A percentile compares a stretch with the other conserved stretches of the same genome.
Evolutionary conservation across 2,797 vertebrate genomes (phyloP).

Genomic region (Mormyrus hasselquistii): DNA sequence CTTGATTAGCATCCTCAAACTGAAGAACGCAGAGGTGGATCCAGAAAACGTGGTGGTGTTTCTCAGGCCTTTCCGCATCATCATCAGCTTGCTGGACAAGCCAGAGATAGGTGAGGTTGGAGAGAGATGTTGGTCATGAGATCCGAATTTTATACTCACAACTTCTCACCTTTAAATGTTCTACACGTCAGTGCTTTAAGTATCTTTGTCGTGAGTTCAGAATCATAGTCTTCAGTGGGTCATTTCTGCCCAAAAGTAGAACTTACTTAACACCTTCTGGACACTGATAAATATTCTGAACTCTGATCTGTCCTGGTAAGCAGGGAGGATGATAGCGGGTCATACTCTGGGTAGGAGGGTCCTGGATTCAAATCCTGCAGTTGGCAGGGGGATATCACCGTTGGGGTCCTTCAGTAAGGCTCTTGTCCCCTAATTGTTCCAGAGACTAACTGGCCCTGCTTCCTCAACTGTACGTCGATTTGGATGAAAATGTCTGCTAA

Average conservation of each 20-base stretch:
- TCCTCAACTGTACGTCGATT: neutral
- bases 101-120: conserved; percentile 78
- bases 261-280: neutral
- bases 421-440: neutral
- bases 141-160: neutral
- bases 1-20: conserved; percentile 78
- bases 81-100: conserved; percentile 90
- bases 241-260: neutral
- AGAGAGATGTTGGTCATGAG: neutral
- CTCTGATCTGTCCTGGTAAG: neutral
- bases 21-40: conserved; percentile 64
- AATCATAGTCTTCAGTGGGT: neutral
- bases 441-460: neutral
- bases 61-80: conserved; percentile 88
- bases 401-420: neutral
- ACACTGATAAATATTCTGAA: neutral
- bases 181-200: neutral
- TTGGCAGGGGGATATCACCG: neutral
- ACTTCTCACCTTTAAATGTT: neutral
- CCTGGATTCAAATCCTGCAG: neutral
- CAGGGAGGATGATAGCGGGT: neutral
- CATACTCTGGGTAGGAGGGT: neutral
- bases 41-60: conserved; percentile 69
- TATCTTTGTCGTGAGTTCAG: neutral
- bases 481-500: neutral